Percentiles rank a stretch among this genome's conserved stretches.
phyloP scores from a whole-genome alignment of 2,797 vertebrate species.

The Ctenopoma multispine region DNA sequence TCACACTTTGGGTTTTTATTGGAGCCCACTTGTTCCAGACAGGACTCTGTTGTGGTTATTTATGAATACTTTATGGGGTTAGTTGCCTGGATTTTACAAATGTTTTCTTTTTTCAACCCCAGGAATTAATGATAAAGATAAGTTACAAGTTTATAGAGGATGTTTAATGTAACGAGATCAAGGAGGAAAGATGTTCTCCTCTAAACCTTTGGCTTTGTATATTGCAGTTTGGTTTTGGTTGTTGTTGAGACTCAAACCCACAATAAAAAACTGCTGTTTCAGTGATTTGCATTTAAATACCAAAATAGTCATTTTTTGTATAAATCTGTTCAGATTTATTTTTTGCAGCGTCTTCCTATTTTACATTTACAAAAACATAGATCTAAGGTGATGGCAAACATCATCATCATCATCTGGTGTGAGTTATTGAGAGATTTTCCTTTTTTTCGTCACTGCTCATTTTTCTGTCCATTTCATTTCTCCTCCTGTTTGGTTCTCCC shows the following conservation, averaged over 20 bases:
- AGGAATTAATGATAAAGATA: constrained; percentile 40
- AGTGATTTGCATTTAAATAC: constrained; percentile 41
- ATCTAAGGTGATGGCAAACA: constrained; percentile 70
- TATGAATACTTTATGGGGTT: constrained; percentile 51
- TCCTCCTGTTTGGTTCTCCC: constrained; percentile 73
- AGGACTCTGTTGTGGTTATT: constrained; percentile 60
- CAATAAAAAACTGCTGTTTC: constrained; percentile 30
- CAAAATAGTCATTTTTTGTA: constrained; percentile 30
- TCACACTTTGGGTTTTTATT: constrained; percentile 52
- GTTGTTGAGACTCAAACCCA: constrained; percentile 37
- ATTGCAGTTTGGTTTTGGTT: constrained; percentile 25
- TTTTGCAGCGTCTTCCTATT: constrained; percentile 30
- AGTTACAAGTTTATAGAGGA: constrained; percentile 42
- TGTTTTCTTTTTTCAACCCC: constrained; percentile 23
- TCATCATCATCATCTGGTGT: constrained; percentile 80
- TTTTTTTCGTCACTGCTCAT: constrained; percentile 59
- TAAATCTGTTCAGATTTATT: constrained; percentile 29
- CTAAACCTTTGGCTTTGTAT: constrained; percentile 32
- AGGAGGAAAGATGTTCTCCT: constrained; percentile 35
- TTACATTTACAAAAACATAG: constrained; percentile 54
- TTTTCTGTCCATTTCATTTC: constrained; percentile 75
- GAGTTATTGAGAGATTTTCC: constrained; percentile 76
- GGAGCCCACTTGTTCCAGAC: constrained; percentile 45
- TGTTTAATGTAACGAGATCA: constrained; percentile 32
- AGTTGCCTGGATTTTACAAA: constrained; percentile 36